phyloP scores from a whole-genome alignment of 2,888 invertebrate species.

The Phytoseiulus persimilis region DNA sequence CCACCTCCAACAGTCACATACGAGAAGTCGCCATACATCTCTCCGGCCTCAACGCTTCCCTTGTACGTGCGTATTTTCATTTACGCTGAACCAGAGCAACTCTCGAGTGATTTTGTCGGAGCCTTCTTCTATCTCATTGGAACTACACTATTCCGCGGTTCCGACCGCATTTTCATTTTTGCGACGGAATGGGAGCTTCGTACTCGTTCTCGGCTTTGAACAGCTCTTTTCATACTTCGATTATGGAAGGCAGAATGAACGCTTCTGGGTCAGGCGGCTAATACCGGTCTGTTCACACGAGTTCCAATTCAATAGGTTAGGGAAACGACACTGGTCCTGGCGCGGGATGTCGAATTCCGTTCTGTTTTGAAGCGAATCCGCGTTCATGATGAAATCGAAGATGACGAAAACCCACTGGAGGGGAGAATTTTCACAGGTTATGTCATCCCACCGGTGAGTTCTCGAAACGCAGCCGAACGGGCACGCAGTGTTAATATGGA shows the following conservation, averaged over 20 bases:
- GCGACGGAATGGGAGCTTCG: too few relatives aligned
- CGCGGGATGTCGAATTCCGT: conserved; percentile 25
- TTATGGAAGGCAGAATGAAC: too few relatives aligned
- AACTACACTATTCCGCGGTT: too few relatives aligned
- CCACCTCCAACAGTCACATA: background rate
- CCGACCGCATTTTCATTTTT: too few relatives aligned
- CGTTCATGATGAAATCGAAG: conserved; percentile 23
- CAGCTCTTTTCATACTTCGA: too few relatives aligned
- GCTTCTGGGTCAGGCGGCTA: too few relatives aligned
- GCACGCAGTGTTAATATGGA: background rate
- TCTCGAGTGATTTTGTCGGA: too few relatives aligned
- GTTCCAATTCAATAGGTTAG: background rate
- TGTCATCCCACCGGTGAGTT: conserved; percentile 28
- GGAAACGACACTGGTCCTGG: conserved; percentile 9
- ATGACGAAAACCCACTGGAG: conserved; percentile 17
- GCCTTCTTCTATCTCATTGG: too few relatives aligned
- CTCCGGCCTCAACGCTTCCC: conserved; percentile 17
- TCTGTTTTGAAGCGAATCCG: conserved; percentile 14
- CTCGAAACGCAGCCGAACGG: background rate
- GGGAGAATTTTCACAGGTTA: conserved; percentile 29
- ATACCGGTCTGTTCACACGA: background rate
- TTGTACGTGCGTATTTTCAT: conserved; percentile 21
- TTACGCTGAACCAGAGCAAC: background rate
- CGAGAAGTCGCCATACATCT: conserved; percentile 22
- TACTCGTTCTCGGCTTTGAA: too few relatives aligned